Conservation (phyloP, 2,888 invertebrate species). For the Xanthorhoe designata region DNA sequence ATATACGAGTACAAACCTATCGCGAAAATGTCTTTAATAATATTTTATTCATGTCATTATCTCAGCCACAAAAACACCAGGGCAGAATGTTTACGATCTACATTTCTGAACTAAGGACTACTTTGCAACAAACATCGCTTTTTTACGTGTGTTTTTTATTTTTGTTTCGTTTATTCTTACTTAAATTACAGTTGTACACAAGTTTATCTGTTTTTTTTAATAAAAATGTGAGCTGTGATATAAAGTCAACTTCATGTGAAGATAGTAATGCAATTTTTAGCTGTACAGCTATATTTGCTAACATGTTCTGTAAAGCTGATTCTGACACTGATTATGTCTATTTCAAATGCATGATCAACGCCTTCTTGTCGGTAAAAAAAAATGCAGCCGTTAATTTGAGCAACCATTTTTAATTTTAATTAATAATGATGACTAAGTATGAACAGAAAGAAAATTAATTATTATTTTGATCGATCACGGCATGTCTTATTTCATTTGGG, state of each 20-base stretch:
- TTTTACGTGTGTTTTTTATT: too few relatives aligned
- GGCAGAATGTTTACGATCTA: too few relatives aligned
- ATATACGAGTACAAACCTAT: too few relatives aligned
- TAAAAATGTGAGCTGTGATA: not conserved
- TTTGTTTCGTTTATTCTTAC: not conserved
- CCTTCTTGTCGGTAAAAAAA: conserved; percentile 58
- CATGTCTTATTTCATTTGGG: conserved; percentile 80
- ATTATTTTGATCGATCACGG: conserved; percentile 84
- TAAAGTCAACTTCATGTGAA: not conserved
- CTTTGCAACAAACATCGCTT: too few relatives aligned
- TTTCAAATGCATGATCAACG: conserved; percentile 50
- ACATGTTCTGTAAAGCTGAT: not conserved
- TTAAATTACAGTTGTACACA: not conserved
- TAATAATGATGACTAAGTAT: conserved; percentile 84
- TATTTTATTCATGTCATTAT: too few relatives aligned
- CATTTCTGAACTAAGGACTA: too few relatives aligned
- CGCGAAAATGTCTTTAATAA: too few relatives aligned
- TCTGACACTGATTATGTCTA: conserved; percentile 6
- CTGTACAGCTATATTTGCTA: not conserved
- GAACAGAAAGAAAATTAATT: conserved; percentile 82
- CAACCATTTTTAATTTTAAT: conserved; percentile 82
- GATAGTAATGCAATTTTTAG: not conserved
- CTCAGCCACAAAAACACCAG: too few relatives aligned
- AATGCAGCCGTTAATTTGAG: conserved; percentile 79
- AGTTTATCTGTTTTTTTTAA: not conserved